phyloP scores from a whole-genome alignment of 2,888 invertebrate species.

The Ochlodes sylvanus region DNA sequence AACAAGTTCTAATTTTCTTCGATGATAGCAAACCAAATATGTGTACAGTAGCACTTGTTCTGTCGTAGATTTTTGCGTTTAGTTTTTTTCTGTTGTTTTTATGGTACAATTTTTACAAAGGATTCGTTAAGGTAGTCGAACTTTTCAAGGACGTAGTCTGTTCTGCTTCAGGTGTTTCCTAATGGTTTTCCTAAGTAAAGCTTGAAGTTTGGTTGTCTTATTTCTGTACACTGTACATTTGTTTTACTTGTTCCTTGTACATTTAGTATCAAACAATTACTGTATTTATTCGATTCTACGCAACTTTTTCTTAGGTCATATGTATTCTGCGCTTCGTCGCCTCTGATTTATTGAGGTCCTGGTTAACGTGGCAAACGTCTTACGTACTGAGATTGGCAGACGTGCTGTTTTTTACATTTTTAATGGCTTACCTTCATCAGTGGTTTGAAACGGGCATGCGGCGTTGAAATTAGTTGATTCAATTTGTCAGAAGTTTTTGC shows the following conservation, averaged over 20 bases:
- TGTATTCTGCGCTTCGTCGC: slow-evolving; percentile 47
- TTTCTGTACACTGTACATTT: background rate
- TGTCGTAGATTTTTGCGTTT: slow-evolving; percentile 57
- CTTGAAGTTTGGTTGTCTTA: background rate
- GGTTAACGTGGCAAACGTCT: slow-evolving; percentile 21
- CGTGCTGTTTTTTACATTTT: slow-evolving; percentile 42
- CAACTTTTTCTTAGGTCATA: slow-evolving; percentile 19
- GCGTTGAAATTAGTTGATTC: slow-evolving; percentile 65
- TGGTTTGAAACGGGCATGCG: slow-evolving; percentile 51
- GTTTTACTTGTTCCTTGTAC: too few relatives aligned
- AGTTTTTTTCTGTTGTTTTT: slow-evolving; percentile 59
- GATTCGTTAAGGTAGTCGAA: slow-evolving; percentile 68
- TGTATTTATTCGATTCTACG: background rate
- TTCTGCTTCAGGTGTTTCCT: slow-evolving; percentile 71
- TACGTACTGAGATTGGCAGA: slow-evolving; percentile 22
- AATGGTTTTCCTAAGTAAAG: slow-evolving; percentile 49
- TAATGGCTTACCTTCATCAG: slow-evolving; percentile 51
- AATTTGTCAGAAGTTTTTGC: slow-evolving; percentile 76
- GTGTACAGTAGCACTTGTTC: slow-evolving; percentile 62
- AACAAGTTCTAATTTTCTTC: too few relatives aligned
- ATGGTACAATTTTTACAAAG: slow-evolving; percentile 63
- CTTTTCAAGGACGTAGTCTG: slow-evolving; percentile 72
- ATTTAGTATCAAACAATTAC: background rate
- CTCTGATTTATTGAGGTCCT: slow-evolving; percentile 47
- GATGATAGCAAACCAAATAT: slow-evolving; percentile 60